phyloP scores from a whole-genome alignment of 2,797 vertebrate genomes.

The Oreonectes daqikongensis region DNA sequence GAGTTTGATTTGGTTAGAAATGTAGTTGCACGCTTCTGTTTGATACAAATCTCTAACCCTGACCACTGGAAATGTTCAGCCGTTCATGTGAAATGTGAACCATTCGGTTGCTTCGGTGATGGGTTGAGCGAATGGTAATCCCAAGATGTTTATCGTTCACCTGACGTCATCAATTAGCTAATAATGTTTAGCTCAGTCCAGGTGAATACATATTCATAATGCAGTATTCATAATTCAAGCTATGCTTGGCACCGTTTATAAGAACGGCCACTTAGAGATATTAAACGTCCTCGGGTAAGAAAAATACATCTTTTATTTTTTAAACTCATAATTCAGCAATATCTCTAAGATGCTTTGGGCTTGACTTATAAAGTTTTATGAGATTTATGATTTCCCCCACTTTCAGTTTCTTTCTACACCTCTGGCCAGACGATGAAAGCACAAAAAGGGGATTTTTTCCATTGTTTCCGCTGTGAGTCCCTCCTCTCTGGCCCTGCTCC shows the following conservation, averaged over 20 bases:
- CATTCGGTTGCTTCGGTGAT: too few species aligned
- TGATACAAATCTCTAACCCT: too few species aligned
- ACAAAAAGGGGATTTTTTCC: conserved; percentile 26
- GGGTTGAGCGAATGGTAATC: not conserved
- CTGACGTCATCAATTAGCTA: not conserved
- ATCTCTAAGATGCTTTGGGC: not conserved
- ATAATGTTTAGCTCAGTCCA: not conserved
- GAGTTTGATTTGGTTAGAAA: too few species aligned
- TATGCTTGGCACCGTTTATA: not conserved
- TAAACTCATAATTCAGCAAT: not conserved
- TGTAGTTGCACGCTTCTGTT: too few species aligned
- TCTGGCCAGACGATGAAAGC: not conserved
- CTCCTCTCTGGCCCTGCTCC: conserved; percentile 21
- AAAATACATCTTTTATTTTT: not conserved
- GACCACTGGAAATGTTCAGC: too few species aligned
- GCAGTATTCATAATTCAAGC: not conserved
- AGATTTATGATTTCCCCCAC: not conserved
- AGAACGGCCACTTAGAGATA: not conserved
- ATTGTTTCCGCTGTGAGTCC: conserved; percentile 28
- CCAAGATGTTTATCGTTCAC: too few species aligned
- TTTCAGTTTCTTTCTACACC: not conserved
- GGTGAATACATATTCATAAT: not conserved
- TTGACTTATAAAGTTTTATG: not conserved
- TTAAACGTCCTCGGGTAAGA: not conserved
- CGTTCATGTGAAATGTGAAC: not conserved